Percentiles rank a stretch among this genome's conserved stretches.
Conservation (phyloP, 1,140 invertebrate genomes). For the Drosophila navojoa region DNA sequence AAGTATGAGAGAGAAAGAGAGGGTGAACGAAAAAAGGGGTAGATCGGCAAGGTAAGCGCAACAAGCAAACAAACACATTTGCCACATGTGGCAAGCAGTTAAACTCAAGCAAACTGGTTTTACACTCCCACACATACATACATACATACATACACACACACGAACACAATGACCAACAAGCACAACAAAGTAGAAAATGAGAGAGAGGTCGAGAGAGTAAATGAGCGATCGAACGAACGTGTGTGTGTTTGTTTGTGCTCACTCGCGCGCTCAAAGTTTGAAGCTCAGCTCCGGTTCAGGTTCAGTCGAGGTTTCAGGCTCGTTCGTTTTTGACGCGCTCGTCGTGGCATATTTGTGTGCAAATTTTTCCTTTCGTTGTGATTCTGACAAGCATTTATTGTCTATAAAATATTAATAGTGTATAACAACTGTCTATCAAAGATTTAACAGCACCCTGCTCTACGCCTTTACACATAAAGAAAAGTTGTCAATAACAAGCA, state of each 20-base stretch:
- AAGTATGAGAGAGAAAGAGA: constrained; percentile 1
- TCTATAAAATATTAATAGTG: constrained; percentile 17
- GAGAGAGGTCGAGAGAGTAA: constrained; percentile 5
- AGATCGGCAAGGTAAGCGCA: constrained; percentile 36
- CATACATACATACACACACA: constrained; percentile 25
- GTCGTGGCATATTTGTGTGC: constrained; percentile 18
- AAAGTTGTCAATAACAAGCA: neutral
- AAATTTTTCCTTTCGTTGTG: constrained; percentile 10
- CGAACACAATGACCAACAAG: neutral
- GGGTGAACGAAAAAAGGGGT: constrained; percentile 3
- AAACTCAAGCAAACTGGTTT: constrained; percentile 72
- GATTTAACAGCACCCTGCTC: neutral
- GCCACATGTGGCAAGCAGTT: constrained; percentile 39
- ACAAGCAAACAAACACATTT: constrained; percentile 45
- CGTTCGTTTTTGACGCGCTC: constrained; percentile 50
- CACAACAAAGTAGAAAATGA: neutral
- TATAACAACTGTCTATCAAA: neutral
- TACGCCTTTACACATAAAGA: neutral
- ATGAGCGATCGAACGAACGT: too few relatives aligned
- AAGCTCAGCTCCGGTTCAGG: constrained; percentile 46
- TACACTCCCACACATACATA: constrained; percentile 61
- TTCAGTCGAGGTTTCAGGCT: constrained; percentile 56
- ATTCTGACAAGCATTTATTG: constrained; percentile 14
- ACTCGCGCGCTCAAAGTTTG: constrained; percentile 32
- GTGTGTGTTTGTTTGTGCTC: neutral